Conservation (phyloP, 2,797 vertebrate genomes). For the Sebastes nivosus region DNA sequence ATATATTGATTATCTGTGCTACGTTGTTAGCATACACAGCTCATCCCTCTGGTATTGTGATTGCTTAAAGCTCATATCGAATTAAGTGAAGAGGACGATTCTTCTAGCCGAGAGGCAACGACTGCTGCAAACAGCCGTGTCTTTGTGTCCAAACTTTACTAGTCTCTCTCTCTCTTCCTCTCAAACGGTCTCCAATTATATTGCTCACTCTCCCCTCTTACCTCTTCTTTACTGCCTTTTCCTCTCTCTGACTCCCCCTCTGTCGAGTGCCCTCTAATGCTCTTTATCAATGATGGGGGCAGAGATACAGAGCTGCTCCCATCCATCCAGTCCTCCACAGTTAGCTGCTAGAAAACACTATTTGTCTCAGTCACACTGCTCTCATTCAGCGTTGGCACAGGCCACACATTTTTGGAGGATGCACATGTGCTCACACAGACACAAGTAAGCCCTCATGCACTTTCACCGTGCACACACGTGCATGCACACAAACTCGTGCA, state of each 20-base stretch:
- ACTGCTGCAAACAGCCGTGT: neutral
- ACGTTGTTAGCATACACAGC: neutral
- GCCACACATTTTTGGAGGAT: neutral
- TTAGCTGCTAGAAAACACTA: neutral
- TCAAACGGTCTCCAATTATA: neutral
- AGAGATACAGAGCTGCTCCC: neutral
- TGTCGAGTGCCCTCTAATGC: constrained; percentile 1
- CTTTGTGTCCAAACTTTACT: neutral
- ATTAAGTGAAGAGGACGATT: neutral
- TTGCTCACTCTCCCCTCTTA: neutral
- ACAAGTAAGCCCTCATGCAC: neutral
- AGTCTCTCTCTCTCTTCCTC: neutral
- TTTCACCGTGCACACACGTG: neutral
- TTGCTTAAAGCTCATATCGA: neutral
- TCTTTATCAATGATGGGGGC: constrained; percentile 32
- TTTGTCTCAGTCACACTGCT: constrained; percentile 11
- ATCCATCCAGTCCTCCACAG: constrained; percentile 9
- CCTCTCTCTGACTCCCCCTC: neutral
- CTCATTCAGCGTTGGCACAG: neutral
- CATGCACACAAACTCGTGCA: neutral
- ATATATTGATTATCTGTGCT: neutral
- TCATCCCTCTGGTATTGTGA: neutral
- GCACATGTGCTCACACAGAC: neutral
- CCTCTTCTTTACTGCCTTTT: neutral
- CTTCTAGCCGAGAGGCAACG: neutral